Evolutionary conservation across 2,888 invertebrate species (phyloP), one percentile per base, ranked within the genome.

Genomic region (Himalopsyche japonica): DNA sequence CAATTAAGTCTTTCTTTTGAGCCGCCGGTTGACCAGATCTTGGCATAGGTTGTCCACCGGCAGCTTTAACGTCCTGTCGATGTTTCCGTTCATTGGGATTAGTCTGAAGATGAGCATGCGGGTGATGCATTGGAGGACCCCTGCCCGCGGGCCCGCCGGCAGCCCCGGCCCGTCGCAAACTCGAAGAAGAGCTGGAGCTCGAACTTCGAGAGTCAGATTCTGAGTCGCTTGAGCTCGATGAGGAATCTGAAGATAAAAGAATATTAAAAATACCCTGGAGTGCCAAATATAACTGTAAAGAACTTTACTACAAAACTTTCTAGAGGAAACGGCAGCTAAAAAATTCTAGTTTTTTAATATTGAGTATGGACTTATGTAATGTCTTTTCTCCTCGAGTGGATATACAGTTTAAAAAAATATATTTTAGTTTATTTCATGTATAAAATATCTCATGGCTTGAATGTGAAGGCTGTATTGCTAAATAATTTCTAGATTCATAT

Each of bases 201-300:
- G 92, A 92, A 80, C 92, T 91, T 20, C 90, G 92, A 0, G 92
- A 91, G 86, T 92, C 92, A 88, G 92, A 92, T 88, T 92, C 92
- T 0, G 92, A 92, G 85, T 91, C 92, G 85, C 91, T 92, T 0
- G 92, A 92, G 43, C 92, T 90, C 6, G 92, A 89, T 15, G 92
- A 92, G 1, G 92, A 91, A 86, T 92, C 92, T 92, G 88, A 8
- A 87, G 85, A 48, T 5, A n/a, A 30, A 4, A 43, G 8, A 27
- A 7, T 37, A 80, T 80, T n/a, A 47, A 12, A 12, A 10, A 20
- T 80, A 27, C 47, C 12, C 12, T n/a, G n/a, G 32, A n/a, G 18
- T 32, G 7, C n/a, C 12, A 20, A 20, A 24, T 27, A 12, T 37
- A 5, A 37, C 37, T 37, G 10, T 37, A 8, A 37, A 37, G 37